Evolutionary conservation across 2,113 vertebrate species (phyloP).

Genomic region (Tylochromis polylepis): DNA sequence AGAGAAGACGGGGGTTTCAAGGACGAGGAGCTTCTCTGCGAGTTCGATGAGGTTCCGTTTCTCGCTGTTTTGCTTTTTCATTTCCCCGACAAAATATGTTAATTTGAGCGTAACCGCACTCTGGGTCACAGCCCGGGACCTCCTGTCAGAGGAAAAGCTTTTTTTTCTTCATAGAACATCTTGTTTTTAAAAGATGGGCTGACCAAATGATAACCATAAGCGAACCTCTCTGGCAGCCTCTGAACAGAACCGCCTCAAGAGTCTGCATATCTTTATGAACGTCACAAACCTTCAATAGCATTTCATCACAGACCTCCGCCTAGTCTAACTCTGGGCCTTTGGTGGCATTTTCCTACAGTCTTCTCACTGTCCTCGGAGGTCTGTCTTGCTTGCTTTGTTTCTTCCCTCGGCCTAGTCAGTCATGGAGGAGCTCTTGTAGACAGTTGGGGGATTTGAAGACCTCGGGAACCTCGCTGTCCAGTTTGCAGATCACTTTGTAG

Average conservation of each 20-base stretch:
- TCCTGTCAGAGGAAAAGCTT: background rate
- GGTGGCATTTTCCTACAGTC: background rate
- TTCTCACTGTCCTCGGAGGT: background rate
- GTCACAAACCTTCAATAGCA: background rate
- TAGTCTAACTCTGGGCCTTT: background rate
- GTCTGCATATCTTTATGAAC: background rate
- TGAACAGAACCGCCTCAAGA: background rate
- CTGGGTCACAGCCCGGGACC: background rate
- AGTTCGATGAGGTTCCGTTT: constrained; percentile 26
- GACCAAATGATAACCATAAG: constrained; percentile 3
- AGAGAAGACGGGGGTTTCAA: background rate
- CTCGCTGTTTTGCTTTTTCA: constrained; percentile 6
- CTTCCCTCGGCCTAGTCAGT: constrained; percentile 56
- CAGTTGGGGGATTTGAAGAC: constrained; percentile 98
- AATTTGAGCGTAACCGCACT: background rate
- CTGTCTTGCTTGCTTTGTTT: background rate
- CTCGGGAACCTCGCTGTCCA: constrained; percentile 97
- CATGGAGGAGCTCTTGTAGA: constrained; percentile 97
- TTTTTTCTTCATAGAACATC: constrained; percentile 30
- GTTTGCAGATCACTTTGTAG: constrained; percentile 99
- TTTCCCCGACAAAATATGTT: background rate
- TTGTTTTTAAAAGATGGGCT: constrained; percentile 19
- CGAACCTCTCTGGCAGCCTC: background rate
- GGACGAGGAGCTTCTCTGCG: constrained; percentile 7
- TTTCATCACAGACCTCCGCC: background rate